Evolutionary conservation across 2,888 invertebrate species (phyloP).

Genomic region (Drosophila lutescens): DNA sequence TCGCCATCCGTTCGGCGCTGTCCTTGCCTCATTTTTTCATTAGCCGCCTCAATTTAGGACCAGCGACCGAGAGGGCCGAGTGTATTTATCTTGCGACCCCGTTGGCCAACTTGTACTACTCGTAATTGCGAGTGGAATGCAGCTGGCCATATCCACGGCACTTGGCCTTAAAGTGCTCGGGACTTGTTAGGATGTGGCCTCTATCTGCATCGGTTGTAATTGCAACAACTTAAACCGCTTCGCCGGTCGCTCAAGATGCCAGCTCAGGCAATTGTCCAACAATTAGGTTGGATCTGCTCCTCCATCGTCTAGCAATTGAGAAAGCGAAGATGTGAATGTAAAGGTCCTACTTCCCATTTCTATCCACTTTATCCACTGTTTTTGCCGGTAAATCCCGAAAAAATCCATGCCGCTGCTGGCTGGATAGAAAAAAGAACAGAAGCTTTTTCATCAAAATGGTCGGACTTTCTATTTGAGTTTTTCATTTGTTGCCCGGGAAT

Average conservation of each 20-base stretch:
- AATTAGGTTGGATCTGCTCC: slow-evolving; percentile 57
- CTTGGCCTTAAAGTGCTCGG: slow-evolving; percentile 52
- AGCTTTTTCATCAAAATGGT: slow-evolving; percentile 15
- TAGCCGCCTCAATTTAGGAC: slow-evolving; percentile 68
- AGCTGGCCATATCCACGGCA: slow-evolving; percentile 18
- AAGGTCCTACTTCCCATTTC: slow-evolving; percentile 7
- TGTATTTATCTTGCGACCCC: slow-evolving; percentile 76
- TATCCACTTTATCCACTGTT: slow-evolving; percentile 8
- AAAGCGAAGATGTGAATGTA: neutral
- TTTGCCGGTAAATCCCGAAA: slow-evolving; percentile 19
- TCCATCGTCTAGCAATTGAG: slow-evolving; percentile 5
- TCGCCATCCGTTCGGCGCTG: neutral
- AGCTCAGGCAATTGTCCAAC: slow-evolving; percentile 70
- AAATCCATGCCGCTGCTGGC: slow-evolving; percentile 24
- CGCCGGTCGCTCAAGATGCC: slow-evolving; percentile 65
- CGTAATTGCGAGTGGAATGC: slow-evolving; percentile 57
- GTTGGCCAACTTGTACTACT: slow-evolving; percentile 39
- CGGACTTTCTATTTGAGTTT: slow-evolving; percentile 65
- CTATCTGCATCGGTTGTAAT: slow-evolving; percentile 73
- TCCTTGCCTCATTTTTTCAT: slow-evolving; percentile 63
- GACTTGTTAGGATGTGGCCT: slow-evolving; percentile 17
- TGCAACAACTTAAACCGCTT: slow-evolving; percentile 77
- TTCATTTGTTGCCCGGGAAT: slow-evolving; percentile 57
- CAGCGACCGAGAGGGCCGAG: slow-evolving; percentile 49
- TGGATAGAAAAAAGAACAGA: slow-evolving; percentile 10